Conservation (phyloP, 2,797 vertebrate genomes). For the Lepus oiostolus region DNA sequence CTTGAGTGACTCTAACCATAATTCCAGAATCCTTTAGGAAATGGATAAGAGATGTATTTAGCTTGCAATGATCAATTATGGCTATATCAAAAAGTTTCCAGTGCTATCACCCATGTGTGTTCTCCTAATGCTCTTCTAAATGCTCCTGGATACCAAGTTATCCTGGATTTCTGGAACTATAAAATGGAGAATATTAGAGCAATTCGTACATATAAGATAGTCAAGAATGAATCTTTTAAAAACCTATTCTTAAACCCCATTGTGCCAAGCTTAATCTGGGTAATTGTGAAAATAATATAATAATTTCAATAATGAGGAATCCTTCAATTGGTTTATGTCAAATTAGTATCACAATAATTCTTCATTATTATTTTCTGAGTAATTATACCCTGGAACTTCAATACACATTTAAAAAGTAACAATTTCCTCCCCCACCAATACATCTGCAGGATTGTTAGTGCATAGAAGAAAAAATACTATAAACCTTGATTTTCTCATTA, state of each 20-base stretch:
- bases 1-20: not conserved
- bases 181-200: not conserved
- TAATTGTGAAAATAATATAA: too few relatives aligned
- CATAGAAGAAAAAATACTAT: not conserved
- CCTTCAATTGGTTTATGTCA: not conserved
- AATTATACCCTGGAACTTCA: not conserved
- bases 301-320: not conserved
- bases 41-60: not conserved
- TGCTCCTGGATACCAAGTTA: not conserved
- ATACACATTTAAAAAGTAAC: not conserved
- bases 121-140: not conserved
- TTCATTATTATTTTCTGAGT: not conserved
- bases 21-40: not conserved
- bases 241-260: not conserved
- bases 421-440: not conserved
- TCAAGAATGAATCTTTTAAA: not conserved
- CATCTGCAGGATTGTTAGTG: not conserved
- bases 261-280: not conserved
- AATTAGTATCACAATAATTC: not conserved
- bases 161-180: not conserved
- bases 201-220: not conserved
- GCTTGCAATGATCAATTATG: not conserved
- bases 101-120: not conserved
- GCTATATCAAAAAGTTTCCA: not conserved
- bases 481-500: not conserved